These are phyloP conservation scores for Leptoteleia sp. DNA, from an alignment of 1,140 invertebrate species.

Conservation along the genomic window DNA sequence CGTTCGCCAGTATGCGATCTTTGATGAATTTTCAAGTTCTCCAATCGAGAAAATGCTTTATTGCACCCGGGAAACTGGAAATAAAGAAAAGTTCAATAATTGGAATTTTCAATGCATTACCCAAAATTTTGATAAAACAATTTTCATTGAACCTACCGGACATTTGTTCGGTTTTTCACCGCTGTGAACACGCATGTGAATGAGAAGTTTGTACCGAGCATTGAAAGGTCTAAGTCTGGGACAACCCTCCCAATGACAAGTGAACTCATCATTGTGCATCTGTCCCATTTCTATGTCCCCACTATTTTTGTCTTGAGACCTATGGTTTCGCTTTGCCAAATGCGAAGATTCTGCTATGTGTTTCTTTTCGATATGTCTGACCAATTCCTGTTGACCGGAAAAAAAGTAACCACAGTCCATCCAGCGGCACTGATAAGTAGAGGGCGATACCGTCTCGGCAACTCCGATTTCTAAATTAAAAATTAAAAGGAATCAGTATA, in stretches of 20 bases:
- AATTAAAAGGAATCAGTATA: too few relatives aligned
- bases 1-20: conserved; percentile 95
- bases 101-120: background rate
- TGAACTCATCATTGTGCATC: conserved; percentile 88
- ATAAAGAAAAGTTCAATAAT: conserved; percentile 26
- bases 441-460: conserved; percentile 60
- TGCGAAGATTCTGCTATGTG: conserved; percentile 88
- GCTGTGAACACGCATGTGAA: conserved; percentile 97
- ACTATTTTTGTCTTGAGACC: conserved; percentile 70
- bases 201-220: conserved; percentile 96
- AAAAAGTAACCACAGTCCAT: conserved; percentile 91
- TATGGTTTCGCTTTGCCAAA: conserved; percentile 69
- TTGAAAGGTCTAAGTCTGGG: conserved; percentile 92
- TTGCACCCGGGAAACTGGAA: conserved; percentile 93
- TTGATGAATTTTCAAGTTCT: conserved; percentile 98
- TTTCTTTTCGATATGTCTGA: conserved; percentile 93
- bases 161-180: conserved; percentile 98
- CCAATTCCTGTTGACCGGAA: conserved; percentile 88
- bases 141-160: conserved; percentile 86
- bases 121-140: background rate
- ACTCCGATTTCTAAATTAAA: too few relatives aligned
- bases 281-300: conserved; percentile 59
- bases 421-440: conserved; percentile 88
- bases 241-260: conserved; percentile 95
- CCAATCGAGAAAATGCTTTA: conserved; percentile 96